phyloP scores from a whole-genome alignment of 2,888 invertebrate genomes.

The Eupithecia subfuscata region DNA sequence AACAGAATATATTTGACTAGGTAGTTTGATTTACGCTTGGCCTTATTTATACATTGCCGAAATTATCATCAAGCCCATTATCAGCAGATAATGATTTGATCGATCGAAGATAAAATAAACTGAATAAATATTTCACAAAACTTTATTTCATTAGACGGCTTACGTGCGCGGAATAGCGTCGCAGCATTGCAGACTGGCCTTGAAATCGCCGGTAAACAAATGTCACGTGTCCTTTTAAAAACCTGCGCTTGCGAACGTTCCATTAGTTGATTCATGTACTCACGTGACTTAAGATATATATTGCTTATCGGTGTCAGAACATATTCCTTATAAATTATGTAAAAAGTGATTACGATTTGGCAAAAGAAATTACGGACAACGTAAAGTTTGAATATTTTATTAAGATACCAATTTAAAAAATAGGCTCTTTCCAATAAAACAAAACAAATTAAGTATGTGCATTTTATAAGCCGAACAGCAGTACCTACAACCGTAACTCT shows the following conservation, averaged over 20 bases:
- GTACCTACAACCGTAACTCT: background rate
- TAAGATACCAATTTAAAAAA: no score
- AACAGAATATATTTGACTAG: background rate
- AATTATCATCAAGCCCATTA: background rate
- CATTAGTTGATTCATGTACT: slow-evolving; percentile 46
- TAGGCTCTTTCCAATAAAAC: background rate
- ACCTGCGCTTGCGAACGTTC: slow-evolving; percentile 51
- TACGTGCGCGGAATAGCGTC: slow-evolving; percentile 70
- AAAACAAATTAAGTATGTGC: background rate
- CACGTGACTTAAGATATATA: slow-evolving; percentile 29
- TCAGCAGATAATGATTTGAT: background rate
- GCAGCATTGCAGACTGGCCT: slow-evolving; percentile 74
- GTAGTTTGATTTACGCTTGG: background rate
- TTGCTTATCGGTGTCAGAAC: slow-evolving; percentile 32
- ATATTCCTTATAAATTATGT: background rate
- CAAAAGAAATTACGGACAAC: background rate
- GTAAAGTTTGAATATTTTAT: no score
- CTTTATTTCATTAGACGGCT: slow-evolving; percentile 39
- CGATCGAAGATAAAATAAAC: background rate
- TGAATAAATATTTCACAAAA: background rate
- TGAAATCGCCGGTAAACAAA: slow-evolving; percentile 74
- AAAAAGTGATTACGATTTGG: background rate
- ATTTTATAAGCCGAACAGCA: background rate
- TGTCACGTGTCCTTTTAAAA: slow-evolving; percentile 70
- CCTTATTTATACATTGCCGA: background rate